phyloP scores from a whole-genome alignment of 2,888 invertebrate species.

The Ptycholaimellus sp. region DNA sequence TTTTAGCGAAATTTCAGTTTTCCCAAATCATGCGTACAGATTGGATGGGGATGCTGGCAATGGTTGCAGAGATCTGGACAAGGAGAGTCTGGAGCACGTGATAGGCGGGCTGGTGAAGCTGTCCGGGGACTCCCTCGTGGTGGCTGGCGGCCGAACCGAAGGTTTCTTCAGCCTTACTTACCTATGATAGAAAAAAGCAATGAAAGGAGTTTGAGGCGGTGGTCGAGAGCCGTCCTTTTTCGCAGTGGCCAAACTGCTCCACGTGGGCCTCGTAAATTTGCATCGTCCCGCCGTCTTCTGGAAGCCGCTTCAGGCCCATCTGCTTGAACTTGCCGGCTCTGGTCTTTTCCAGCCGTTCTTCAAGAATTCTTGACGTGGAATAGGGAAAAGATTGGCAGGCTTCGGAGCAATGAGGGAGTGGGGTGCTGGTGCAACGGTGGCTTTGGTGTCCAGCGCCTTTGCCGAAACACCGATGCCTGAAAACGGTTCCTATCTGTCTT shows the following conservation, averaged over 20 bases:
- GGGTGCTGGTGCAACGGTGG: conserved; percentile 88
- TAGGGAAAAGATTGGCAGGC: conserved; percentile 10
- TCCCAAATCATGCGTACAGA: no score
- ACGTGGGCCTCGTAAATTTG: conserved; percentile 80
- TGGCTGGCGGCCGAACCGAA: neutral
- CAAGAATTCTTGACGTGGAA: no score
- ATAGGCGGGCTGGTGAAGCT: conserved; percentile 86
- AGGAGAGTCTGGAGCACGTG: conserved; percentile 74
- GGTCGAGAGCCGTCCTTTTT: conserved; percentile 71
- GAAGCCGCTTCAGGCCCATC: conserved; percentile 76
- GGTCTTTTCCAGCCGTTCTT: no score
- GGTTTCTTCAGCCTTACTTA: neutral
- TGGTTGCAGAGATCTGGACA: conserved; percentile 47
- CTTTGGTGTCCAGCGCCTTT: conserved; percentile 67
- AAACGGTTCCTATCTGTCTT: no score
- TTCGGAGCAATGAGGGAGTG: conserved; percentile 53
- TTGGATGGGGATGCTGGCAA: no score
- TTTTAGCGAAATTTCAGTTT: neutral
- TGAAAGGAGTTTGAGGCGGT: conserved; percentile 4
- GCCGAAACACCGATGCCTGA: no score
- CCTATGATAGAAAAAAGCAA: neutral
- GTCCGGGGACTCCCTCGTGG: conserved; percentile 45
- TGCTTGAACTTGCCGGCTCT: no score
- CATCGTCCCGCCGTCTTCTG: conserved; percentile 73
- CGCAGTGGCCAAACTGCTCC: conserved; percentile 89